These are phyloP conservation scores for Solen grandis DNA, from an alignment of 1,140 invertebrate species.

Conservation along the genomic window DNA sequence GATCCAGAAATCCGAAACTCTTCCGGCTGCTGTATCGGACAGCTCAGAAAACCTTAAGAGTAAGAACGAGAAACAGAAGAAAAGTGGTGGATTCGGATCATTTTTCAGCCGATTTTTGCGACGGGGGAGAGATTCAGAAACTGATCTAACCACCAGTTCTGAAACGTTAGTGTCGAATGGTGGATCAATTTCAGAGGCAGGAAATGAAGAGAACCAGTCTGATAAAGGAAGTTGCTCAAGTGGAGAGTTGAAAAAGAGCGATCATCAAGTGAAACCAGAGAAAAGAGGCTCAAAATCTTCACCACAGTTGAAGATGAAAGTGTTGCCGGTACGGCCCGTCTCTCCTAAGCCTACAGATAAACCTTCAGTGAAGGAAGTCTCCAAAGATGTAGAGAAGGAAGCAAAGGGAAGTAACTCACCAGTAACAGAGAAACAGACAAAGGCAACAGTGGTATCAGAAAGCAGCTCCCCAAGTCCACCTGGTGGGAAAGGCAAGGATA, in stretches of 20 bases:
- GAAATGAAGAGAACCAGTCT: background rate
- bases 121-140: slow-evolving; percentile 66
- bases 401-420: background rate
- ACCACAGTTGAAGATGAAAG: slow-evolving; percentile 60
- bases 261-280: slow-evolving; percentile 4
- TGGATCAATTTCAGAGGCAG: slow-evolving; percentile 20
- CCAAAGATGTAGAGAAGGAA: background rate
- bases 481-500: background rate
- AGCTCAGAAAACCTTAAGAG: slow-evolving; percentile 38
- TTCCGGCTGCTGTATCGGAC: slow-evolving; percentile 23
- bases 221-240: background rate
- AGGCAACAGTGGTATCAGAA: background rate
- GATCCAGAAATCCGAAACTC: slow-evolving; percentile 32
- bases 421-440: background rate
- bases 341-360: slow-evolving; percentile 25
- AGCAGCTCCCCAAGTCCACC: background rate
- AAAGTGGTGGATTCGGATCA: slow-evolving; percentile 65
- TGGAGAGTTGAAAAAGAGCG: slow-evolving; percentile 13
- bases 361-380: slow-evolving; percentile 14
- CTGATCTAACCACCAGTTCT: slow-evolving; percentile 34
- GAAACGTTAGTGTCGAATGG: slow-evolving; percentile 25
- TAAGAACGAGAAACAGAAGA: slow-evolving; percentile 53
- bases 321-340: slow-evolving; percentile 40
- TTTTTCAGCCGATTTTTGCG: slow-evolving; percentile 74
- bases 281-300: slow-evolving; percentile 52